Evolutionary conservation across 2,888 invertebrate species (phyloP).

Genomic region (Physocephala rufipes): DNA sequence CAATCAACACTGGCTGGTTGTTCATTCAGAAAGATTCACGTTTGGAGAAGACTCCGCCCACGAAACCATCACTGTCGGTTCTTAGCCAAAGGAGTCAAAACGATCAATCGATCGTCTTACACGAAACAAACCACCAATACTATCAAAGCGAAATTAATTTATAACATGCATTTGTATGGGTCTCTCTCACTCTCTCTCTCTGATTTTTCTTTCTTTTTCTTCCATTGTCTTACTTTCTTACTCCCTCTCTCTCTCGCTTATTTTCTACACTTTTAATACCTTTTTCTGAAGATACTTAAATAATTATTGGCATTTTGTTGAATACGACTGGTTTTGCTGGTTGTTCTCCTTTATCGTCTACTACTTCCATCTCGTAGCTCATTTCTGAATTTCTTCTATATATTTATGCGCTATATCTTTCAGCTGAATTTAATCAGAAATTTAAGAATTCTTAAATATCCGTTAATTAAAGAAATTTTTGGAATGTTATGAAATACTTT

Average conservation of each 20-base stretch:
- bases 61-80: constrained; percentile 27
- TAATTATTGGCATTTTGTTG: not conserved
- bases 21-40: constrained; percentile 63
- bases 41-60: constrained; percentile 61
- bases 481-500: constrained; percentile 13
- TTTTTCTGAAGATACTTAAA: too few relatives aligned
- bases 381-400: constrained; percentile 18
- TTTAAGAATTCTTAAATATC: constrained; percentile 2
- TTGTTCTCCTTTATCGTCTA: constrained; percentile 30
- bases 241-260: too few relatives aligned
- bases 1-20: constrained; percentile 24
- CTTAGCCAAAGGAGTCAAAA: constrained; percentile 18
- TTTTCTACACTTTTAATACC: constrained; percentile 14
- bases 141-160: constrained; percentile 39
- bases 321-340: constrained; percentile 12
- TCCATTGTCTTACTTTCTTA: too few relatives aligned
- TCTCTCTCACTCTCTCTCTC: constrained; percentile 32
- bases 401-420: not conserved
- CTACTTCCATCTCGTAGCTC: constrained; percentile 9
- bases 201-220: too few relatives aligned
- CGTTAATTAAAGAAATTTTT: constrained; percentile 24
- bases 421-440: not conserved
- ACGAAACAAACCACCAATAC: constrained; percentile 21
- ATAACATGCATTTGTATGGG: too few relatives aligned
- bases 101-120: too few relatives aligned